phyloP scores from a whole-genome alignment of 2,888 invertebrate genomes.

The Leistus spinibarbis region DNA sequence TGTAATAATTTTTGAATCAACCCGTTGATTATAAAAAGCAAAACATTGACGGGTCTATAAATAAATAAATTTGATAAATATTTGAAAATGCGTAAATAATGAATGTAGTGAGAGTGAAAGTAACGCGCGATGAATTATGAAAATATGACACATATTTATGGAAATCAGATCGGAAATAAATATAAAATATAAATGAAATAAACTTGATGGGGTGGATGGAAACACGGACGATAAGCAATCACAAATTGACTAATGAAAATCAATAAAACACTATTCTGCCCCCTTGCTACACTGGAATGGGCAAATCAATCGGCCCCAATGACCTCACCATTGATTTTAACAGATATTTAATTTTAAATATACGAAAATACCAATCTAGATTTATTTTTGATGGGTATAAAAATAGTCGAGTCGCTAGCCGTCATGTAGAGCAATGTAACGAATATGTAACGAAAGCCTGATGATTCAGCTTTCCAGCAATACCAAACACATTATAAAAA shows the following conservation, averaged over 20 bases:
- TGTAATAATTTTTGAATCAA: no score
- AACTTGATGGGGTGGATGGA: background rate
- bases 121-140: background rate
- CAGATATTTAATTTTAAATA: background rate
- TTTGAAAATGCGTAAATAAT: no score
- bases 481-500: no score
- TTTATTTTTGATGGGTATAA: background rate
- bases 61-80: no score
- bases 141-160: background rate
- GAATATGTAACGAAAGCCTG: no score
- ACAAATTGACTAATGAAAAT: background rate
- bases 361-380: background rate
- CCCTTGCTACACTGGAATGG: background rate
- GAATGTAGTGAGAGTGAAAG: no score
- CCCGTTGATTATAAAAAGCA: no score
- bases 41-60: no score
- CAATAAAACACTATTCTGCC: background rate
- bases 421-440: no score
- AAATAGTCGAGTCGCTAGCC: no score
- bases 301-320: background rate
- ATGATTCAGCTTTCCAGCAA: no score
- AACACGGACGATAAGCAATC: background rate
- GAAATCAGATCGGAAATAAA: background rate
- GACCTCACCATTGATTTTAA: background rate
- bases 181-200: background rate